Evolutionary conservation across 2,797 vertebrate species (phyloP).

Genomic region (Anguilla megastoma): DNA sequence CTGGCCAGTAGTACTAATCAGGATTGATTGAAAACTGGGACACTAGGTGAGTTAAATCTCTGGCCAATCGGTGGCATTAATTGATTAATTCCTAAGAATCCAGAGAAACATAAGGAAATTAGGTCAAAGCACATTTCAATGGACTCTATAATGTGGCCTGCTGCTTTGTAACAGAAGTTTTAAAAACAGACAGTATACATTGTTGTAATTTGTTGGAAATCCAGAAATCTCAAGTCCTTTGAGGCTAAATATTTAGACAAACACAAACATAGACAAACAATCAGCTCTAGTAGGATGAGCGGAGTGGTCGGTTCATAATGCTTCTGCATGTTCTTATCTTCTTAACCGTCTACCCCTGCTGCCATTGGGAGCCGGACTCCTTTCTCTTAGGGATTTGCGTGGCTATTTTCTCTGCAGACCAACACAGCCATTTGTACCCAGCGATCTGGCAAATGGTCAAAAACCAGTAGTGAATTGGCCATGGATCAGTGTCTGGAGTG

Average conservation of each 20-base stretch:
- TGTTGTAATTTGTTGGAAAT: not conserved
- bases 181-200: too few species aligned
- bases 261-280: not conserved
- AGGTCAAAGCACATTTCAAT: too few species aligned
- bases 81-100: too few species aligned
- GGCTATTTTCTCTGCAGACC: not conserved
- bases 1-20: too few species aligned
- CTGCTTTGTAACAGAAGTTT: not conserved
- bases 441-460: slow-evolving; percentile 54
- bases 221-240: not conserved
- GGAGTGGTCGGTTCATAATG: not conserved
- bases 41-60: too few species aligned
- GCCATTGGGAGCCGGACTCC: not conserved
- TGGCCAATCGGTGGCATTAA: too few species aligned
- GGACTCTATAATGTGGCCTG: not conserved
- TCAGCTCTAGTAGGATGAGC: not conserved
- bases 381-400: not conserved
- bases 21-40: too few species aligned
- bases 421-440: slow-evolving; percentile 42
- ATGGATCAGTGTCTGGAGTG: slow-evolving; percentile 44
- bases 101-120: too few species aligned
- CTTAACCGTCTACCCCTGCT: not conserved
- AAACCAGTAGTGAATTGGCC: slow-evolving; percentile 11
- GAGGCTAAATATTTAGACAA: not conserved
- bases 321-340: not conserved